Evolutionary conservation across 1,140 invertebrate species (phyloP), one percentile per base, ranked within the genome.

Genomic region (Tenebrio molitor): DNA sequence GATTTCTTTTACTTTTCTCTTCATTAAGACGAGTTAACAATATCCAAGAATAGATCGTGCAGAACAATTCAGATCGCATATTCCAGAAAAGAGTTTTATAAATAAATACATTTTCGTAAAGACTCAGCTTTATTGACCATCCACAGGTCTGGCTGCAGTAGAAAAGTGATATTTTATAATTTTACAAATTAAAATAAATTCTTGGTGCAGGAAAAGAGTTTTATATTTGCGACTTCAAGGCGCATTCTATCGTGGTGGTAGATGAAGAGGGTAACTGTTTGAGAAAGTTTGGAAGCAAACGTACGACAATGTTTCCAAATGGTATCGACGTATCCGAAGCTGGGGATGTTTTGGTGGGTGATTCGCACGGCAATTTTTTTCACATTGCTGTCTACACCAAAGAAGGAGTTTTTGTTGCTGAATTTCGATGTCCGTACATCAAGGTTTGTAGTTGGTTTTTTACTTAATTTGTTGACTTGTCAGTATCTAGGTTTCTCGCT

Each of bases 341-440:
- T 42, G 64, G 64, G 0, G 14, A 41, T 23, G 23, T 66, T 2
- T 21, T 66, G 21, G 17, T 42, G 3, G 36, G 64, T 1, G 64
- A 66, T 66, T 66, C 64, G 3, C 64, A 66, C 25, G 64, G 64
- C 6, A 66, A 66, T 44, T 66, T 21, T 8, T 66, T 66, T 12
- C 64, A 66, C 44, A 16, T 66, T 66, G 42, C 17, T 14, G 7
- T 66, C 14, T 66, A 25, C 14, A 16, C 34, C 3, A 29, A 66
- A n/a, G 6, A 23, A 0, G 64, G 64, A 1, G 14, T 19, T 8
- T 66, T 42, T 12, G 8, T 66, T 42, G 14, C 34, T 1, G 36
- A 66, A 23, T 42, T 36, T 29, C 64, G 64, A 8, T 66, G 64
- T n/a, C 64, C 64, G 2, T 25, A n/a, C n/a, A 15, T 66, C 23